Percentiles rank a stretch among this genome's conserved stretches.
Evolutionary conservation across 2,113 vertebrate genomes (phyloP).

Genomic region (Typhlomys cinereus): DNA sequence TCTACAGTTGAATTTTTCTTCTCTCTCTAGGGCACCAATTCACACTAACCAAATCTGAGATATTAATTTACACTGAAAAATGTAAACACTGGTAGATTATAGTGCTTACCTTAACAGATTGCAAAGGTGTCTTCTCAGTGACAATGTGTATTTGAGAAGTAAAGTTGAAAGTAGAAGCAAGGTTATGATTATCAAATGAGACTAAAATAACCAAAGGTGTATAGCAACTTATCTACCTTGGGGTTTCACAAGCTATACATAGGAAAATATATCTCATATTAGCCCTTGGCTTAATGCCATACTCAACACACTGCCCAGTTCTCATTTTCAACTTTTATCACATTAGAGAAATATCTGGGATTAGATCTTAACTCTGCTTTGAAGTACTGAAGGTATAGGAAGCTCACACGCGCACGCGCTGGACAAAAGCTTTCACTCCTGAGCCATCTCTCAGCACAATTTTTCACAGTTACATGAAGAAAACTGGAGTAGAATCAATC

Average conservation of each 20-base stretch:
- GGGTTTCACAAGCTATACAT: background rate
- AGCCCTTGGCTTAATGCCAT: background rate
- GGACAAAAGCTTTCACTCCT: too few species aligned
- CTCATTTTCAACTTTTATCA: background rate
- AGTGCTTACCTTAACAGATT: background rate
- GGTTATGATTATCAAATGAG: background rate
- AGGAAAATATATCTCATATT: background rate
- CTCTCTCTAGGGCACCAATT: background rate
- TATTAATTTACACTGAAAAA: constrained; percentile 44
- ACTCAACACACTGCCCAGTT: background rate
- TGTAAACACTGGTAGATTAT: background rate
- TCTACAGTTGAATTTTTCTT: background rate
- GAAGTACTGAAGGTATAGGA: background rate
- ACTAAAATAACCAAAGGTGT: background rate
- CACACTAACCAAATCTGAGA: background rate
- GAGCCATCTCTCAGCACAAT: too few species aligned
- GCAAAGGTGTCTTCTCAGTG: background rate
- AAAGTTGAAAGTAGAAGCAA: background rate
- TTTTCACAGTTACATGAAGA: background rate
- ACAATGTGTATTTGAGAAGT: background rate
- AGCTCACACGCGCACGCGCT: background rate
- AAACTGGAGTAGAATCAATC: background rate
- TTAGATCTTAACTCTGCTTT: background rate
- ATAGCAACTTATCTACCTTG: background rate
- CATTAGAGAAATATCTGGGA: too few species aligned